A percentile compares a stretch with the other conserved stretches of the same genome.
Evolutionary conservation across 2,113 vertebrate species (phyloP).

Genomic region (Ondatra zibethicus): DNA sequence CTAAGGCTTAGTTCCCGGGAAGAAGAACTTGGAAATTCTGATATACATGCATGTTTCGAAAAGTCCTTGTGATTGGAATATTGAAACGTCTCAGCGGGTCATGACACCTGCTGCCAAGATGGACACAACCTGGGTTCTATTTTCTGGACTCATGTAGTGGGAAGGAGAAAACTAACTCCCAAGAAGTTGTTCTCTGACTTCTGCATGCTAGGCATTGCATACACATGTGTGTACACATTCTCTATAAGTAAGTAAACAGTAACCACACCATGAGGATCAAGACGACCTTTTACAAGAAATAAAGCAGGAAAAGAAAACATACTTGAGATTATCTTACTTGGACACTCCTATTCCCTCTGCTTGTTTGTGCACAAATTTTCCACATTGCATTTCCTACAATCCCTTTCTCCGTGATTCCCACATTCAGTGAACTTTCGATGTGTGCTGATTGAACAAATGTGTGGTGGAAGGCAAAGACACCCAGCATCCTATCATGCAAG

Average conservation of each 20-base stretch:
- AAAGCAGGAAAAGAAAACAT: background rate
- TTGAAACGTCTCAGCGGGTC: background rate
- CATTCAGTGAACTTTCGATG: background rate
- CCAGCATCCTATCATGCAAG: background rate
- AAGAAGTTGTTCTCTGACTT: background rate
- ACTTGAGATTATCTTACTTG: background rate
- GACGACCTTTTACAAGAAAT: background rate
- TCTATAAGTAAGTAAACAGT: background rate
- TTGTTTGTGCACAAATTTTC: background rate
- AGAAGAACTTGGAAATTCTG: background rate
- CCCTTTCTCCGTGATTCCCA: background rate
- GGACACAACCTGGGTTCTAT: no score
- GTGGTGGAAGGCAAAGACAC: background rate
- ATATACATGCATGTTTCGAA: background rate
- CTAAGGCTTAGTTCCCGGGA: background rate
- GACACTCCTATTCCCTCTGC: background rate
- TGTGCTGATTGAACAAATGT: background rate
- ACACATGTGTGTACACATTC: background rate
- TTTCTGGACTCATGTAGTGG: background rate
- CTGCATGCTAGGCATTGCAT: background rate
- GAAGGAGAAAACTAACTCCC: background rate
- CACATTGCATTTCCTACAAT: background rate
- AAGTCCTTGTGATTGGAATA: background rate
- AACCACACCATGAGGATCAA: background rate
- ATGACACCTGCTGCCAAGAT: background rate